Evolutionary conservation across 64 coral and sea anemone species (phyloP), one percentile per base, ranked within the genome.

Genomic region (Hydrozoanthus tunicans): DNA sequence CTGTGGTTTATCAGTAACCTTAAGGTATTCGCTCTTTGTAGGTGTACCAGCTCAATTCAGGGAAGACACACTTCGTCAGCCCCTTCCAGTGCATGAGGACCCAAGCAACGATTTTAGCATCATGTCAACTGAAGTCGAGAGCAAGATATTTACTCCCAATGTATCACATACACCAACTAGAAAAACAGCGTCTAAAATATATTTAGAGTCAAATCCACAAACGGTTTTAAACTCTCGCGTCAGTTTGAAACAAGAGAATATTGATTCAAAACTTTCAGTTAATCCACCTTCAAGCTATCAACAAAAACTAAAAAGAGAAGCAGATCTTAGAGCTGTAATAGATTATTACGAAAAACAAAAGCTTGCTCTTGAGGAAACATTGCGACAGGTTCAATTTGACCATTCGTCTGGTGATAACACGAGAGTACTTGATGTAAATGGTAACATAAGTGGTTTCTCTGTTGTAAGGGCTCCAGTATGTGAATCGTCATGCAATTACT

Each of bases 331-430:
- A 75, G 70, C 54, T 57, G 68, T 74, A 73, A 75, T 74, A 24
- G 69, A 88, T 9, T 75, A 23, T 26, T 75, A 74, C 14, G 84
- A 88, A 60, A 88, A 88, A 13, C 20, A 75, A 73, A 88, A 17
- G 43, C 53, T 58, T 0, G 20, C 26, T 12, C 11, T 61, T 88
- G 84, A 88, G 10, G 69, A 24, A 26, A 15, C 23, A 74, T 14
- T 74, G 9, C 23, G 24, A 53, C 55, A 75, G 11, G 58, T 88
- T 74, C 68, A 60, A 15, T 7, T 6, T 10, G 55, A 74, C 5
- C 11, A 13, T 74, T 80, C 78, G 12, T 73, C 25, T 8, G 84
- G 32, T 11, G 15, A 13, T 56, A 9, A 59, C 73, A 57, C 24
- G 73, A 14, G 68, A 25, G 74, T 13, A 51, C 0, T 88, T 9